Evolutionary conservation across 1,140 invertebrate species (phyloP), one percentile per base, ranked within the genome.

Genomic region (Ptiloglossa arizonensis): DNA sequence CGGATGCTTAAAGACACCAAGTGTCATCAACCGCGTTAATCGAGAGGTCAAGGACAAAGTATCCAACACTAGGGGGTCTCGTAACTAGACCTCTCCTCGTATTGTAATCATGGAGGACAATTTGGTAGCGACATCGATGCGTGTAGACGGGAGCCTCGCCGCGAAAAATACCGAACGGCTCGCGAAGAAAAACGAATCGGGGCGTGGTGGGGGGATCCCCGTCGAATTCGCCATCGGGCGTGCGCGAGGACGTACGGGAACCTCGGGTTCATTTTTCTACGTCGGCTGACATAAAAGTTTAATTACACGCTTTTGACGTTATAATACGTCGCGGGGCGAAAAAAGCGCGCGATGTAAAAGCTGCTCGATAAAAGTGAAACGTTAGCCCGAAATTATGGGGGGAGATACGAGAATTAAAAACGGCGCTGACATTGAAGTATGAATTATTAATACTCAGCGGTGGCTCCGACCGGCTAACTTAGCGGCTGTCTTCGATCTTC

Each of bases 401-500:
- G 78, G 75, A 71, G 52, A 57, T 50, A 17, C 68, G 67, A 15
- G 72, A 76, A 81, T 85, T 84, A 84, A 81, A 84, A 85, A 81
- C 48, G 57, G 60, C 24, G 60, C 38, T 52, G 67, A 77, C 70
- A 73, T 72, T 64, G 81, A 70, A 77, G 24, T 81, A 81, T 84
- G 79, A 85, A 85, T 85, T 85, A 84, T 81, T 83, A 84, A 85
- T 85, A 73, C 73, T 60, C 69, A 27, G 50, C 66, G 77, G 63
- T 46, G 72, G 56, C 69, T 77, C n/a, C 66, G 56, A 38, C 27
- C 60, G 48, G 44, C 29, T 11, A 67, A 44, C n/a, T 44, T 68
- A 56, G 52, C 35, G 48, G 38, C 52, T 29, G 52, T 22, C 35
- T 38, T 79, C 56, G 60, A 59, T 38, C 35, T 6, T 48, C 41